phyloP scores from a whole-genome alignment of 2,797 vertebrate species.

The Brachymystax lenok region DNA sequence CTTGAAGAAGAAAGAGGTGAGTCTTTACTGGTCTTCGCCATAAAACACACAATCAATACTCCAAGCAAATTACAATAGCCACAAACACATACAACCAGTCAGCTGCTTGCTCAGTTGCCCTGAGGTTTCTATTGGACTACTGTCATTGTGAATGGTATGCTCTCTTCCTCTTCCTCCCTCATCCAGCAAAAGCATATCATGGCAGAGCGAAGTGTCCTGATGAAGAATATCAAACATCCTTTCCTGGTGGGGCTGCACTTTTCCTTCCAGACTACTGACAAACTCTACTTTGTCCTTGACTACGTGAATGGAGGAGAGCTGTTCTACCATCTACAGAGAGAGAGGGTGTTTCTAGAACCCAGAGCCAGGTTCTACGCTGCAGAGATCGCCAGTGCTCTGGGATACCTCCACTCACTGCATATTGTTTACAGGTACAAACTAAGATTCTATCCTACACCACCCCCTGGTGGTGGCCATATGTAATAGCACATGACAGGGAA shows the following conservation, averaged over 20 bases:
- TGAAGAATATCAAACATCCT: conserved; percentile 84
- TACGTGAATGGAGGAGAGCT: conserved; percentile 84
- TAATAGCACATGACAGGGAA: neutral
- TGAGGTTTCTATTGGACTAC: neutral
- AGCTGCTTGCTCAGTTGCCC: neutral
- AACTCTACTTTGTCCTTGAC: conserved; percentile 83
- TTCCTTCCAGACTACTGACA: conserved; percentile 84
- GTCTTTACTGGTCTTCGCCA: neutral
- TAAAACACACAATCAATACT: neutral
- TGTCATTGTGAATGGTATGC: neutral
- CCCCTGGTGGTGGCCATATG: conserved; percentile 49
- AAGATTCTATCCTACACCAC: neutral
- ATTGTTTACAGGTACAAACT: conserved; percentile 79
- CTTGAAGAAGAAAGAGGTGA: conserved; percentile 83
- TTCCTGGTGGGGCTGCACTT: conserved; percentile 85
- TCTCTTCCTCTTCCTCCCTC: neutral
- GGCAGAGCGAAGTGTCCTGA: conserved; percentile 83
- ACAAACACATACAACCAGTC: neutral
- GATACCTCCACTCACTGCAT: conserved; percentile 81
- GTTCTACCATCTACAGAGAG: conserved; percentile 83
- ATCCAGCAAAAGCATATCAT: conserved; percentile 85
- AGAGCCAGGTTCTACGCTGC: conserved; percentile 80
- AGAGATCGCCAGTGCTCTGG: conserved; percentile 81
- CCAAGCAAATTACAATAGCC: too few relatives aligned
- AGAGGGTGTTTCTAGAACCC: conserved; percentile 80